Evolutionary conservation across 2,797 vertebrate genomes (phyloP).

Genomic region (Pangasius larnaudii): DNA sequence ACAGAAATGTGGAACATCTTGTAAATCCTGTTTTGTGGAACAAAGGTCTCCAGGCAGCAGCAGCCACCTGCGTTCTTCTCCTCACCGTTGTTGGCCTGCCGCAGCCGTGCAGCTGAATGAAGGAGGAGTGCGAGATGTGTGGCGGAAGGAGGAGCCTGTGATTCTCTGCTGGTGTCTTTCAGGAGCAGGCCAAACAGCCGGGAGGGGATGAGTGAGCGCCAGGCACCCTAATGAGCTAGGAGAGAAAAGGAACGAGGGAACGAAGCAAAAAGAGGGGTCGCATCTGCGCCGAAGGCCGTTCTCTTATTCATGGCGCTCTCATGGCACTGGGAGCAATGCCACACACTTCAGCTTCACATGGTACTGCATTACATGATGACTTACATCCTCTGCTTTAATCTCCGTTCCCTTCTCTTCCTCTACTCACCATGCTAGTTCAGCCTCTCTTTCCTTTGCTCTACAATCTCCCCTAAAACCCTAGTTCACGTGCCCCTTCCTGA

Average conservation of each 20-base stretch:
- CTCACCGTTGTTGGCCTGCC: conserved; percentile 19
- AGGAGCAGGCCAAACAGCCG: conserved; percentile 39
- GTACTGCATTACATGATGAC: conserved; percentile 39
- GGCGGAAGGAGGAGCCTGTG: conserved; percentile 24
- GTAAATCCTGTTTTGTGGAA: conserved; percentile 29
- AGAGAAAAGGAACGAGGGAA: conserved; percentile 34
- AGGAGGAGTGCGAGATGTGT: conserved; percentile 9
- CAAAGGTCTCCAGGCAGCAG: conserved; percentile 29
- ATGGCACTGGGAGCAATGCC: conserved; percentile 41
- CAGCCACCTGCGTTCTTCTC: conserved; percentile 35
- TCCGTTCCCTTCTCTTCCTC: conserved; percentile 38
- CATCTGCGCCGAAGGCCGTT: conserved; percentile 38
- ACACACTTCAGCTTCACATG: conserved; percentile 41
- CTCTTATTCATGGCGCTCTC: conserved; percentile 40
- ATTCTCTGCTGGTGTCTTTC: conserved; percentile 37
- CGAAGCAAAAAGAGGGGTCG: conserved; percentile 1
- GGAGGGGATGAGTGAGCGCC: conserved; percentile 37
- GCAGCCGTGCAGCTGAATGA: conserved; percentile 33
- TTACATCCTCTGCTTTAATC: conserved; percentile 42
- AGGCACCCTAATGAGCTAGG: conserved; percentile 41
- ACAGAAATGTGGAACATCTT: conserved; percentile 27
- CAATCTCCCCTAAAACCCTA: conserved; percentile 39
- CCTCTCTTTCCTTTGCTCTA: conserved; percentile 33
- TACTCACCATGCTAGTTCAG: conserved; percentile 19
- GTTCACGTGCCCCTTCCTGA: conserved; percentile 33